Evolutionary conservation across 2,888 invertebrate species (phyloP).

Genomic region (Dysmachus trigonus): DNA sequence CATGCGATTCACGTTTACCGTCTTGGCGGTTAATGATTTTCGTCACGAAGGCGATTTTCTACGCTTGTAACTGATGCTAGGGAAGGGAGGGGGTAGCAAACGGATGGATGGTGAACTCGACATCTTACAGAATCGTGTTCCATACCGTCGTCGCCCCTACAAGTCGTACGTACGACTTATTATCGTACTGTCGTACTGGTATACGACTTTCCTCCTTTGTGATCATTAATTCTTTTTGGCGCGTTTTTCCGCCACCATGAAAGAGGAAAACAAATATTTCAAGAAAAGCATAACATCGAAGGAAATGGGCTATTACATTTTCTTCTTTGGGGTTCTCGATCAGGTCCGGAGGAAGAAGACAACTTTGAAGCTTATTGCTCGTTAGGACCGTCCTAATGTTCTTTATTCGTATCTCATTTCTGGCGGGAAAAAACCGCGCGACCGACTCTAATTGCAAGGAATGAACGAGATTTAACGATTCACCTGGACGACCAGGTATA

Average conservation of each 20-base stretch:
- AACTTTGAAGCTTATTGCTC: conserved; percentile 23
- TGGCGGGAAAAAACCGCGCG: neutral
- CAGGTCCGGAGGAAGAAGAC: conserved; percentile 3
- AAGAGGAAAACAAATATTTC: neutral
- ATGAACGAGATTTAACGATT: neutral
- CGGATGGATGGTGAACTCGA: neutral
- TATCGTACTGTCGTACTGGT: no score
- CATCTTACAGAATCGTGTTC: neutral
- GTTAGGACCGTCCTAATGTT: neutral
- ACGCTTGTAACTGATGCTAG: neutral
- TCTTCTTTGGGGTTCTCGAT: neutral
- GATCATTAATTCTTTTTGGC: neutral
- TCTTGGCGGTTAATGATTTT: conserved; percentile 11
- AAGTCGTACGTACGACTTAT: neutral
- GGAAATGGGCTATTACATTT: conserved; percentile 25
- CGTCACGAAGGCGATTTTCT: conserved; percentile 24
- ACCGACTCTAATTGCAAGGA: neutral
- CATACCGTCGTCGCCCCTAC: neutral
- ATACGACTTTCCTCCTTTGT: neutral
- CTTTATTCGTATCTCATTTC: neutral
- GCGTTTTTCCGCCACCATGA: neutral
- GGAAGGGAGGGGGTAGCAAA: neutral
- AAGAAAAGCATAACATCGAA: conserved; percentile 2
- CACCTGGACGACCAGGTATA: neutral
- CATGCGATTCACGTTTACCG: neutral